Evolutionary conservation across 2,797 vertebrate species (phyloP), one percentile per base, ranked within the genome.

Genomic region (Catharus ustulatus): DNA sequence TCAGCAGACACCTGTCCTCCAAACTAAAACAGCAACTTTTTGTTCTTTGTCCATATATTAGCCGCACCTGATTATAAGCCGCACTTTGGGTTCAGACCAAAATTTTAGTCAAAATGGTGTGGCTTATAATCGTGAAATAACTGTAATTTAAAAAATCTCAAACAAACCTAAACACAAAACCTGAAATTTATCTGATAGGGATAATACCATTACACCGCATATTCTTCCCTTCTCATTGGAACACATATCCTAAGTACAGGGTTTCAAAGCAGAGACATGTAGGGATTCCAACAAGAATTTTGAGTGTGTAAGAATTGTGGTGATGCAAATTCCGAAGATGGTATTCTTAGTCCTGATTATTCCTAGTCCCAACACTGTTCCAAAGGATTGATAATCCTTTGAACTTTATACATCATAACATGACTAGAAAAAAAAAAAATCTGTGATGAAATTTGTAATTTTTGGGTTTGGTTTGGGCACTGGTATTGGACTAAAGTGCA

Each of bases 181-280:
- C 5, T 32, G 45, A 74, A 46, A 46, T 32, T 11, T 48, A 22
- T 38, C 30, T 66, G 23, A 9, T 14, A 30, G 16, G 13, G 30
- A 82, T 38, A 18, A 43, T 13, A 1, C 1, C 10, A 6, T 40
- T 32, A 26, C 18, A 40, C 4, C 6, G 8, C 8, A 13, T 11
- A 23, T 72, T 81, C 16, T 69, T 48, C 46, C 13, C 3, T 83
- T 71, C 42, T 54, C 6, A 1, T 82, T 67, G 75, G 24, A 59
- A 19, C 19, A 61, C 17, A 54, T 49, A n/a, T 20, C 13, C 4
- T 12, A 64, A 55, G 16, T 7, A 4, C 10, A 68, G 10, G 4
- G 9, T 21, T 48, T 69, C 12, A 22, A 68, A 69, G 15, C 17
- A 76, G 11, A 61, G 9, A 6, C 17, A 48, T n/a, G 8, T 40